Base-by-base conservation (phyloP, 2,113 vertebrate genomes). In the Anarrhichthys ocellatus region DNA sequence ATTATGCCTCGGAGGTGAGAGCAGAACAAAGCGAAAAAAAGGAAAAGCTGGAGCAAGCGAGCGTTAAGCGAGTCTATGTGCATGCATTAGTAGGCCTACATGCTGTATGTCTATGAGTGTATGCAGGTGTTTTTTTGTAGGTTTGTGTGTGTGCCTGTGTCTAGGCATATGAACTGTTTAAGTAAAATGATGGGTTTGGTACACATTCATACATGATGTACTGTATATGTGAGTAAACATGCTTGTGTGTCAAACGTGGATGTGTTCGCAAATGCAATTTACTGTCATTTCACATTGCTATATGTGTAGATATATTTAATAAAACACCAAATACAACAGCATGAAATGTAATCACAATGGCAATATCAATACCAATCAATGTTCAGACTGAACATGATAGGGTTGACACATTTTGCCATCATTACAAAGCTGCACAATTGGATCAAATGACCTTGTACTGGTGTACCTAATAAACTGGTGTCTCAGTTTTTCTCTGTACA, bases 1-100 rank as follows among this genome's bases (percentile, higher is more conserved):
- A 94, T 93, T 88, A 92, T 89, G 89, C 88, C 93, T 94, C 62
- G 52, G 90, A 92, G 92, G 89, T 89, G 82, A 86, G 80, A 88
- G 83, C 71, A 82, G 72, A 77, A 87, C 76, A 88, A 90, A 91
- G 86, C 78, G 46, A 77, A 85, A 85, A 71, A 83, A 85, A 85
- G 42, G 82, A 73, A 91, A 86, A 88, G 50, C 76, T 34, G 15
- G 74, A 83, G 73, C 32, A 18, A 86, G 50, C 6, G 15, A 81
- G 68, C 78, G 79, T 86, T 67, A 14, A 81, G 68, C 76, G 79
- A 85, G 70, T 75, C 36, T 87, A 58, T 42, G 27, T 76, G 66
- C 40, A 54, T 11, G 34, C 18, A 70, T 81, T 61, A 42, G 42
- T 36, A 80, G 24, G 42, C 40, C 14, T 29, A 9, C 50, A 63